phyloP scores from a whole-genome alignment of 2,113 vertebrate species.

The Columba livia region DNA sequence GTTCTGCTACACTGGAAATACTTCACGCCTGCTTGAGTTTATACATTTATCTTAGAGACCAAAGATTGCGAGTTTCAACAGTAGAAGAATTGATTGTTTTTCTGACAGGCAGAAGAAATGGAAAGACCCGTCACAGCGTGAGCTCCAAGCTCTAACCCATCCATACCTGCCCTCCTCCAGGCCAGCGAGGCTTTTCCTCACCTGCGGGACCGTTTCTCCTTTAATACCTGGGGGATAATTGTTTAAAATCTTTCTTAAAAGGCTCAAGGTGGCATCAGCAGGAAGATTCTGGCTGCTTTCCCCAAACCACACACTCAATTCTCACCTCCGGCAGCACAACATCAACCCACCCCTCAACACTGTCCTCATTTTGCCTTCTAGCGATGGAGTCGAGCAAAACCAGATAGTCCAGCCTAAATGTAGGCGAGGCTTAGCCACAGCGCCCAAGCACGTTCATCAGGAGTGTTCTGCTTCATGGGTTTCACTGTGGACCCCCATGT shows the following conservation, averaged over 20 bases:
- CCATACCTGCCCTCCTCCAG: not conserved
- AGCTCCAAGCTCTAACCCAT: not conserved
- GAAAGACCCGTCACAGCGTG: rapidly evolving
- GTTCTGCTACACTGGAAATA: not conserved
- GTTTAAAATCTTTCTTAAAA: not conserved
- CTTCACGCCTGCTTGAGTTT: not conserved
- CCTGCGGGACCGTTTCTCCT: not conserved
- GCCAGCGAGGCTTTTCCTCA: rapidly evolving
- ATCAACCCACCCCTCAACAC: too few relatives aligned
- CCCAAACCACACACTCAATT: not conserved
- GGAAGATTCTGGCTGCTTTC: not conserved
- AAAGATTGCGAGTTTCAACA: rapidly evolving
- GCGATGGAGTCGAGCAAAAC: rapidly evolving
- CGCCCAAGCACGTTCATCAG: not conserved
- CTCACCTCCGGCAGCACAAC: not conserved
- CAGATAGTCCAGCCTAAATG: rapidly evolving
- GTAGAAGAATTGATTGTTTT: rapidly evolving
- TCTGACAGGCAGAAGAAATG: not conserved
- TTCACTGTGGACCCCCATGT: not conserved
- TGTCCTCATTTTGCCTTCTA: not conserved
- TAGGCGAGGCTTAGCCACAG: not conserved
- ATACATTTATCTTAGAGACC: not conserved
- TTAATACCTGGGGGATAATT: rapidly evolving
- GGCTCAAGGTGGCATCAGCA: not conserved
- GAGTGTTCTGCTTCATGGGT: too few relatives aligned